Percentiles rank a stretch among this genome's conserved stretches.
Conservation (phyloP, 1,140 invertebrate species). For the Diabrotica undecimpunctata region DNA sequence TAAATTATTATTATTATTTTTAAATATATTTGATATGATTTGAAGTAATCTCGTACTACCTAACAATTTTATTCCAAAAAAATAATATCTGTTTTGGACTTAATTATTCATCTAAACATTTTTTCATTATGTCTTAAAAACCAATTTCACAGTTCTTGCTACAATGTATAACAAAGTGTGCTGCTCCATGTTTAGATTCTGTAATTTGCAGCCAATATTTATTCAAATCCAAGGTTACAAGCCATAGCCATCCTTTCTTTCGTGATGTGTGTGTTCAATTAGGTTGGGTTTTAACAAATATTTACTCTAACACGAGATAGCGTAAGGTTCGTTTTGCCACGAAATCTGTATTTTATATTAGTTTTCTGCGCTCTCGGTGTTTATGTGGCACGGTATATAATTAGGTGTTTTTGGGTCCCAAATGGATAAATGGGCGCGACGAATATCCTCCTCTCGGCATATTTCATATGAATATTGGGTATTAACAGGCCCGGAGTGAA, state of each 20-base stretch:
- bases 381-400: neutral
- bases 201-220: conserved; percentile 12
- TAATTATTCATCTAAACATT: no score
- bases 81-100: no score
- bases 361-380: neutral
- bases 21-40: no score
- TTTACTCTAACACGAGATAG: conserved; percentile 12
- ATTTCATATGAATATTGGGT: no score
- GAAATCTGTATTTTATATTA: neutral
- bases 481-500: no score
- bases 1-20: no score
- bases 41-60: no score
- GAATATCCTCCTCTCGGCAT: neutral
- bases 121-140: no score
- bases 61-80: no score
- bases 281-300: conserved; percentile 11
- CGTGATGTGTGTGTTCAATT: conserved; percentile 19
- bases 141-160: no score
- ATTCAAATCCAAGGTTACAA: conserved; percentile 16
- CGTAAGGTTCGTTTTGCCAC: conserved; percentile 10
- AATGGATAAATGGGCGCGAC: neutral
- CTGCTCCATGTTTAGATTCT: neutral
- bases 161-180: neutral
- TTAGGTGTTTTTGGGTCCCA: conserved; percentile 1
- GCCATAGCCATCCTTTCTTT: conserved; percentile 15